phyloP scores from a whole-genome alignment of 2,797 vertebrate species.

The Rhinoraja longicauda region DNA sequence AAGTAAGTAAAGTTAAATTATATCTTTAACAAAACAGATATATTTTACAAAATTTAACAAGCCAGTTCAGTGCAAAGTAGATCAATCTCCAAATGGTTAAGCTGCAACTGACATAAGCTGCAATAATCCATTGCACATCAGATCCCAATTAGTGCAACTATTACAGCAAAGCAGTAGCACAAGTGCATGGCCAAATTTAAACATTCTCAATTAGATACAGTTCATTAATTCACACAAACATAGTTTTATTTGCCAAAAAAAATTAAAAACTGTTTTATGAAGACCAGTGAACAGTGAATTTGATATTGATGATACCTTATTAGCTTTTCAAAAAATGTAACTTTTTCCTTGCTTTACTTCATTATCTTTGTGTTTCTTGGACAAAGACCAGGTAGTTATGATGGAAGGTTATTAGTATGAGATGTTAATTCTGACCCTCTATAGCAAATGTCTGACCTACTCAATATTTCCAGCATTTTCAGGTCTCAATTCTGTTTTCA shows the following conservation, averaged over 20 bases:
- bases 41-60: background rate
- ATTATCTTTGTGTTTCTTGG: background rate
- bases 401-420: too few species aligned
- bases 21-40: background rate
- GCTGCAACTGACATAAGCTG: conserved; percentile 7
- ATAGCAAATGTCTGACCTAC: too few species aligned
- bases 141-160: background rate
- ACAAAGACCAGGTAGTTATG: background rate
- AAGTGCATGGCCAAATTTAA: background rate
- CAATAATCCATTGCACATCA: background rate
- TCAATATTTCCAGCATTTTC: too few species aligned
- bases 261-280: background rate
- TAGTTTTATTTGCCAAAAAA: background rate
- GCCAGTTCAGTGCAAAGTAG: background rate
- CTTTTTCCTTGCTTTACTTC: background rate
- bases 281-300: background rate
- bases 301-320: background rate
- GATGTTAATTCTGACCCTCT: too few species aligned
- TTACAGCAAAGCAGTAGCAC: background rate
- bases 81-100: background rate
- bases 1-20: background rate
- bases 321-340: background rate
- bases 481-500: too few species aligned
- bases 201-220: conserved; percentile 6
- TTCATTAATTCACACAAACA: background rate